Evolutionary conservation across 2,888 invertebrate species (phyloP).

Genomic region (Amblyjoppa fuscipennis): DNA sequence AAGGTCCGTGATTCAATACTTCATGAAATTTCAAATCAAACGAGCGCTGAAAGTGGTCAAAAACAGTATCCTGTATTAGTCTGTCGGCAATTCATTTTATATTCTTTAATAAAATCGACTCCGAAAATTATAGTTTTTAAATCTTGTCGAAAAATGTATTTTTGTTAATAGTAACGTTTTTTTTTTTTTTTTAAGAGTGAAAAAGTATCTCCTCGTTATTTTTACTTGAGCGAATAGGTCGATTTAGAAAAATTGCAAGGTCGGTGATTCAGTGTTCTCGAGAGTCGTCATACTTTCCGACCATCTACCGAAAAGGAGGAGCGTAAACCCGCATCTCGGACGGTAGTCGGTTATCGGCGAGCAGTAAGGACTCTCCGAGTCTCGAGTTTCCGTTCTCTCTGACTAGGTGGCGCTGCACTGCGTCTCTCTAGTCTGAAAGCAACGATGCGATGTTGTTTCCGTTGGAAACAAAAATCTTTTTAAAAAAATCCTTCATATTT

Average conservation of each 20-base stretch:
- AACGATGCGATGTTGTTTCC: background rate
- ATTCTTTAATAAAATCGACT: too few species aligned
- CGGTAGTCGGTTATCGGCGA: slow-evolving; percentile 29
- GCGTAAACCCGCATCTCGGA: slow-evolving; percentile 4
- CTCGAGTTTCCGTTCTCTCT: slow-evolving; percentile 25
- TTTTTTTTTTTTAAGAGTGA: too few species aligned
- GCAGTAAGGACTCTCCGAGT: slow-evolving; percentile 1
- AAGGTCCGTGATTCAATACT: too few species aligned
- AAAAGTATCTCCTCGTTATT: too few species aligned
- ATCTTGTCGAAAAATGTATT: too few species aligned
- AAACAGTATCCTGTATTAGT: background rate
- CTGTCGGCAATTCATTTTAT: too few species aligned
- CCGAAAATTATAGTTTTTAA: too few species aligned
- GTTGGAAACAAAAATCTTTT: too few species aligned
- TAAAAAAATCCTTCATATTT: too few species aligned
- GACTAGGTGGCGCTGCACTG: slow-evolving; percentile 49
- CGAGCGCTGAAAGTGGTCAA: background rate
- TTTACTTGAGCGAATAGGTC: background rate
- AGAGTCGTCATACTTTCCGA: background rate
- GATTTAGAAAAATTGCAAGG: background rate
- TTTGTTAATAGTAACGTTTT: too few species aligned
- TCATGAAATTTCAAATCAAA: too few species aligned
- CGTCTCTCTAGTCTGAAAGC: slow-evolving; percentile 6
- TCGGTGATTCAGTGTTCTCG: slow-evolving; percentile 24
- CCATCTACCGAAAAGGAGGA: slow-evolving; percentile 3